Evolutionary conservation across 2,888 invertebrate species (phyloP).

Genomic region (Cyrtodaria siliqua): DNA sequence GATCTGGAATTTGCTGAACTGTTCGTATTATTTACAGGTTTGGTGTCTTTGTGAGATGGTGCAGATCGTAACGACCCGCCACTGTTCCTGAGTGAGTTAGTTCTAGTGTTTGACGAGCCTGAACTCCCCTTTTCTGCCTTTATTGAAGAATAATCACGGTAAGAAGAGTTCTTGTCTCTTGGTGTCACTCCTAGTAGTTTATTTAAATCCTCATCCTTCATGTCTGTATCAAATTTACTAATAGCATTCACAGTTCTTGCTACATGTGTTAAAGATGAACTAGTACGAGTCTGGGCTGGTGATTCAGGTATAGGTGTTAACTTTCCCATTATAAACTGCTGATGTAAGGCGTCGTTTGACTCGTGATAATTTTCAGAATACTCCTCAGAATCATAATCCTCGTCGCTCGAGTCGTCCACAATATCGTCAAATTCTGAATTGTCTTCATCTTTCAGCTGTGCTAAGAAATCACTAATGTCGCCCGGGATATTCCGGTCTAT

Average conservation of each 20-base stretch:
- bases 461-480: slow-evolving; percentile 52
- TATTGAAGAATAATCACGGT: not conserved
- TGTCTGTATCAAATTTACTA: slow-evolving; percentile 72
- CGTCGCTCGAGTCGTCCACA: slow-evolving; percentile 19
- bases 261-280: slow-evolving; percentile 39
- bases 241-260: slow-evolving; percentile 75
- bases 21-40: slow-evolving; percentile 12
- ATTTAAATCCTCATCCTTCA: slow-evolving; percentile 71
- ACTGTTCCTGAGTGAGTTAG: slow-evolving; percentile 30
- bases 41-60: slow-evolving; percentile 25
- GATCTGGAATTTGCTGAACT: slow-evolving; percentile 28
- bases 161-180: slow-evolving; percentile 35
- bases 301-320: slow-evolving; percentile 78
- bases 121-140: slow-evolving; percentile 1
- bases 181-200: slow-evolving; percentile 64
- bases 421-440: slow-evolving; percentile 46
- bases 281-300: slow-evolving; percentile 65
- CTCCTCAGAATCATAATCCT: slow-evolving; percentile 24
- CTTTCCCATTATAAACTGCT: slow-evolving; percentile 68
- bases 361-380: slow-evolving; percentile 33
- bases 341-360: slow-evolving; percentile 55
- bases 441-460: slow-evolving; percentile 40
- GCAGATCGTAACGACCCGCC: slow-evolving; percentile 20
- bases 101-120: slow-evolving; percentile 8
- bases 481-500: slow-evolving; percentile 49